Evolutionary conservation across 1,140 invertebrate species (phyloP).

Genomic region (Leptinotarsa undecemlineata): DNA sequence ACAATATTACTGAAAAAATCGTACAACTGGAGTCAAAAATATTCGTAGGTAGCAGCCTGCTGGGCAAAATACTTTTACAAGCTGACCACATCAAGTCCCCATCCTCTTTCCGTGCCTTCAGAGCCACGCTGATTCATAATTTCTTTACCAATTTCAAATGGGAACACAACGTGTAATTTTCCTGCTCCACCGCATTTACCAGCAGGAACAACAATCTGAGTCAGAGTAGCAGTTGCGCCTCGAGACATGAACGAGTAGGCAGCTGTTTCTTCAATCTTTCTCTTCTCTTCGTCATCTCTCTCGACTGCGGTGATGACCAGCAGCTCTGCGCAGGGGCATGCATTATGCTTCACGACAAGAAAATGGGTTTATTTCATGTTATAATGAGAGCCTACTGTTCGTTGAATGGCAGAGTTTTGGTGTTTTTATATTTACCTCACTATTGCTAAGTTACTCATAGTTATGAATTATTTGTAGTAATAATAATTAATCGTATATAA

Average conservation of each 20-base stretch:
- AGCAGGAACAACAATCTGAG: slow-evolving; percentile 20
- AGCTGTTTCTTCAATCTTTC: slow-evolving; percentile 12
- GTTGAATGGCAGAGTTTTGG: neutral
- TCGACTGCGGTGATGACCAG: neutral
- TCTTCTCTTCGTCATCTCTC: slow-evolving; percentile 1
- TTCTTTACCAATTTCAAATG: slow-evolving; percentile 7
- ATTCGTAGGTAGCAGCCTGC: too few relatives aligned
- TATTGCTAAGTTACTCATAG: too few relatives aligned
- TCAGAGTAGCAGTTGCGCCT: slow-evolving; percentile 20
- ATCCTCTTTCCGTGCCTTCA: neutral
- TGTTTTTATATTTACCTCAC: too few relatives aligned
- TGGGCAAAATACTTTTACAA: neutral
- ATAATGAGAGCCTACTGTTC: neutral
- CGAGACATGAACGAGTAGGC: slow-evolving; percentile 15
- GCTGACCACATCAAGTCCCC: neutral
- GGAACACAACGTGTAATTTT: slow-evolving; percentile 10
- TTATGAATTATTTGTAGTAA: too few relatives aligned
- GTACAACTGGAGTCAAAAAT: too few relatives aligned
- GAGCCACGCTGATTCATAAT: slow-evolving; percentile 22
- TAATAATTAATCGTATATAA: too few relatives aligned
- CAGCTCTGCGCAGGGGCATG: neutral
- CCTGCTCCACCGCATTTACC: slow-evolving; percentile 14
- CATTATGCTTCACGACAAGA: neutral
- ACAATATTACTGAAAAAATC: too few relatives aligned
- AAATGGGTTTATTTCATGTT: neutral